Evolutionary conservation across 1,140 invertebrate genomes (phyloP).

Genomic region (Antheraea pernyi): DNA sequence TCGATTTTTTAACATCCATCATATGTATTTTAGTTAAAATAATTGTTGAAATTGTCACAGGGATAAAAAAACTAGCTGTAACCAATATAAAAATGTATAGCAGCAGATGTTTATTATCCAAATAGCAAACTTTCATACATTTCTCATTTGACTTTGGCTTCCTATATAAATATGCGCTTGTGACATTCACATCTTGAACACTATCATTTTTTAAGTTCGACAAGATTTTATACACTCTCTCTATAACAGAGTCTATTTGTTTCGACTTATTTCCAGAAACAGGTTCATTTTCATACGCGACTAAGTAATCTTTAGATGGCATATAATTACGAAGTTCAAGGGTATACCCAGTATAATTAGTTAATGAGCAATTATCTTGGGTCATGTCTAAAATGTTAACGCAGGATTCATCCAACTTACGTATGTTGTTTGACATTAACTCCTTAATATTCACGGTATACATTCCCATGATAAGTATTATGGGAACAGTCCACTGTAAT

Average conservation of each 20-base stretch:
- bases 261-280: constrained; percentile 34
- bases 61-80: constrained; percentile 64
- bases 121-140: constrained; percentile 63
- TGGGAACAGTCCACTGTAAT: constrained; percentile 61
- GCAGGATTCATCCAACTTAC: constrained; percentile 41
- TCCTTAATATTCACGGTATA: constrained; percentile 55
- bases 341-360: constrained; percentile 26
- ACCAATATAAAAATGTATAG: constrained; percentile 59
- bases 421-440: constrained; percentile 34
- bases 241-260: constrained; percentile 46
- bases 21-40: constrained; percentile 68
- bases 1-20: constrained; percentile 49
- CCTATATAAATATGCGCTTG: constrained; percentile 34
- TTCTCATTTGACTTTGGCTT: constrained; percentile 45
- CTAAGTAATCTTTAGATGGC: constrained; percentile 39
- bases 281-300: constrained; percentile 39
- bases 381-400: constrained; percentile 52
- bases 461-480: constrained; percentile 49
- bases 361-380: constrained; percentile 36
- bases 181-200: constrained; percentile 40
- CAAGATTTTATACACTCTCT: constrained; percentile 59
- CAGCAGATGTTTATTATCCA: constrained; percentile 55
- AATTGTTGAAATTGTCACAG: constrained; percentile 60
- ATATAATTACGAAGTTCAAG: constrained; percentile 43
- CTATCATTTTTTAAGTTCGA: constrained; percentile 52